A percentile compares a stretch with the other conserved stretches of the same genome.
phyloP scores from a whole-genome alignment of 1,140 invertebrate species.

The Pseudoatta argentina region DNA sequence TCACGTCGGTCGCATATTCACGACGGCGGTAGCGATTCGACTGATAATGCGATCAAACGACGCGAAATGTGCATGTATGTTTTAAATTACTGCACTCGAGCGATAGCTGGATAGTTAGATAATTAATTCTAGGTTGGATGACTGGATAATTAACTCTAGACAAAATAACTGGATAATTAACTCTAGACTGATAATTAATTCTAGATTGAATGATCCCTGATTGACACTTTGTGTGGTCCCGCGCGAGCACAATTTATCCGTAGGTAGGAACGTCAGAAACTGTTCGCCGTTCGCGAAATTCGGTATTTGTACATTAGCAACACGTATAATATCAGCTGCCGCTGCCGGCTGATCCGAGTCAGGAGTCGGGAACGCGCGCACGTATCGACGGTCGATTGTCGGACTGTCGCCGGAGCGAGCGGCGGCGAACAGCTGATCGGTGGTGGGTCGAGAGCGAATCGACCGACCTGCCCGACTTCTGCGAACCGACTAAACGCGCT shows the following conservation, averaged over 20 bases:
- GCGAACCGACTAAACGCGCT: constrained; percentile 50
- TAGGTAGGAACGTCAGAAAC: background rate
- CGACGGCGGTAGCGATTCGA: background rate
- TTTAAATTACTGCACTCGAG: background rate
- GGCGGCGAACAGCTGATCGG: constrained; percentile 56
- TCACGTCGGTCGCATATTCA: background rate
- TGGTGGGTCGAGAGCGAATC: constrained; percentile 38
- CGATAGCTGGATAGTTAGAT: background rate
- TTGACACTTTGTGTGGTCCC: background rate
- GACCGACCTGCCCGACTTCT: constrained; percentile 46
- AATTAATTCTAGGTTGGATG: background rate
- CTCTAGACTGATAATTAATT: background rate
- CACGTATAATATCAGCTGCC: constrained; percentile 5
- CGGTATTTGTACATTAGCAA: background rate
- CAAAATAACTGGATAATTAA: background rate
- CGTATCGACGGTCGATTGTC: constrained; percentile 54
- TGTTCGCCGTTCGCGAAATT: background rate
- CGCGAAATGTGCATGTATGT: background rate
- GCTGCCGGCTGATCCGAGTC: constrained; percentile 43
- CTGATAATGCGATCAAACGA: background rate
- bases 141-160: background rate
- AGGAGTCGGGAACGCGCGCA: constrained; percentile 42
- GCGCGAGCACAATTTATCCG: background rate
- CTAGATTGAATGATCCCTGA: background rate
- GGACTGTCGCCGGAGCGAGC: constrained; percentile 30